A percentile compares a stretch with the other conserved stretches of the same genome.
Conservation (phyloP, 2,797 vertebrate species). For the Sebastes goodei region DNA sequence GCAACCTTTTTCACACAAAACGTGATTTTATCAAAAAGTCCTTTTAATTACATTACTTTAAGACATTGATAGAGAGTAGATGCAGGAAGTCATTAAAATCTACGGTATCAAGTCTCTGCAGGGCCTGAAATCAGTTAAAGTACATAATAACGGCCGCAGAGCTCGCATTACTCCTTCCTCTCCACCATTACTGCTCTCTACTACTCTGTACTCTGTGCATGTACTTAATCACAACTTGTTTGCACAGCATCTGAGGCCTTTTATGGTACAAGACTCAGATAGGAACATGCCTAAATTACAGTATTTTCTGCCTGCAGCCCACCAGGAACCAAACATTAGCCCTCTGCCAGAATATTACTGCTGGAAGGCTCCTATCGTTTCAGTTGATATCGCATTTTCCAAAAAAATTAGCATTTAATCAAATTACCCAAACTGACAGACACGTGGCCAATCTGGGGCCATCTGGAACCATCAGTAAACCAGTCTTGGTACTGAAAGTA, state of each 20-base stretch:
- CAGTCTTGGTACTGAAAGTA: not conserved
- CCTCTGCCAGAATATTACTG: conserved; percentile 29
- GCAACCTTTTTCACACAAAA: not conserved
- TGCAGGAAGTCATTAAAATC: conserved; percentile 16
- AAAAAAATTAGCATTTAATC: conserved; percentile 59
- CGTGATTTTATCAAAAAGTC: not conserved
- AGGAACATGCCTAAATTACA: conserved; percentile 27
- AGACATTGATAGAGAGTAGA: not conserved
- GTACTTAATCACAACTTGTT: conserved; percentile 35
- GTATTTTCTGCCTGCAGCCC: conserved; percentile 21
- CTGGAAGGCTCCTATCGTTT: conserved; percentile 31
- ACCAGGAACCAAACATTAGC: conserved; percentile 41
- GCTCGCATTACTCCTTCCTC: conserved; percentile 14
- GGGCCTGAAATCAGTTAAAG: conserved; percentile 3
- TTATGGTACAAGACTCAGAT: conserved; percentile 27
- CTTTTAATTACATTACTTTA: not conserved
- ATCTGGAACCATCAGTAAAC: conserved; percentile 21
- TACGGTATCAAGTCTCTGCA: conserved; percentile 11
- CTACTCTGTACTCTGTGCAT: not conserved
- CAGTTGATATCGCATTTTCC: conserved; percentile 40
- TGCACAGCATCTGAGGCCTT: conserved; percentile 28
- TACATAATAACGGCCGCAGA: not conserved
- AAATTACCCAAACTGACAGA: conserved; percentile 43
- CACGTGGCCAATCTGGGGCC: conserved; percentile 14
- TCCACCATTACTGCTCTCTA: not conserved